Base-by-base conservation (phyloP, 2,797 vertebrate genomes). In the Myotis findleyi region DNA sequence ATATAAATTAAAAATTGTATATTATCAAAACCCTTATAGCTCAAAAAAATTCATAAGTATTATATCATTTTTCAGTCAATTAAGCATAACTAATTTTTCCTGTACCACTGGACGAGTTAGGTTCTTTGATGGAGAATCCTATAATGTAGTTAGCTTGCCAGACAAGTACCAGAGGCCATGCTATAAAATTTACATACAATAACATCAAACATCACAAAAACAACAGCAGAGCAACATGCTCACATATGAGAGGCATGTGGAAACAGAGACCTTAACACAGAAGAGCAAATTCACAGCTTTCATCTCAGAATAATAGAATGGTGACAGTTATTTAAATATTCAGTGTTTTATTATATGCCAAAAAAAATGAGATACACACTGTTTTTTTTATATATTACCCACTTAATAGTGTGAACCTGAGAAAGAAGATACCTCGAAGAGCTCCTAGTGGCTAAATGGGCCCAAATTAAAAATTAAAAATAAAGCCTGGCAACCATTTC, bases 251-350 rank as follows among this genome's bases (percentile, higher is more conserved):
- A 81, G 55, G 69, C 20, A 92, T 23, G 69, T 85, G 44, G 53
- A 17, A 93, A 91, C 41, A 20, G 20, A 95, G 79, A 81, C 2
- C 57, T 88, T 88, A 27, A 75, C 44, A 91, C 36, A 73, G 30
- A 90, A 12, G 16, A 84, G 25, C 14, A 93, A 73, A 83, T 79
- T 68, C 25, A 80, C 3, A 75, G 3, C 5, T 81, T 23, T 81
- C 38, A 51, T 72, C 14, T 77, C 25, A 49, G 27, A 90, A 92
- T 38, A 87, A 92, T 79, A 77, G 49, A 36, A 88, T 18, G 5
- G 20, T 95, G 73, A 57, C 4, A 71, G 13, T 38, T 75, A 55
- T 51, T 59, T 69, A 92, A 87, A 59, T 62, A 69, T n/a, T 25
- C 16, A 49, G 16, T 51, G 2, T 47, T 47, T 82, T 92, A 49